Evolutionary conservation across 2,888 invertebrate species (phyloP), one percentile per base, ranked within the genome.

Genomic region (Aricia artaxerxes): DNA sequence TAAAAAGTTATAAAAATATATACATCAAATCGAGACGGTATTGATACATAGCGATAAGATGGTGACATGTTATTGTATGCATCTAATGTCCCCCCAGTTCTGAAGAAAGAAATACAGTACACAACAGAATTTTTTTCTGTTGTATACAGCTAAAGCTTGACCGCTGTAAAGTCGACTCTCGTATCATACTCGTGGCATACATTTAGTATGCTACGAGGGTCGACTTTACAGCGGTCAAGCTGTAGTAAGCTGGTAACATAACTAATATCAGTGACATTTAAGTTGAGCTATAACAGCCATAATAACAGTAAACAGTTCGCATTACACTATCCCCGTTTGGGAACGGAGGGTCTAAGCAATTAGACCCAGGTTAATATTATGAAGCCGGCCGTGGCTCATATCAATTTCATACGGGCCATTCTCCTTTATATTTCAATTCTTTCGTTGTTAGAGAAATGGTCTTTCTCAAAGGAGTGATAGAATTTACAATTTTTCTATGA

Each of bases 301-400:
- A n/a, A 61, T 61, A 61, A 61, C 61, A 61, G 24, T 61, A 61
- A 61, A 61, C 61, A 61, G 61, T n/a, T 61, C 61, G n/a, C 24
- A 61, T 61, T n/a, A 61, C n/a, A 61, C n/a, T 61, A 7, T 61
- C n/a, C 61, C 61, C 61, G 61, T 61, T 61, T 24, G 61, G 61
- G 61, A 24, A 61, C 61, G 61, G 57, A 16, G 57, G 61, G 61
- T 24, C 24, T 24, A 7, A 61, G 61, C 61, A 61, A 61, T 61
- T 61, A 61, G n/a, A 61, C 24, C 61, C 61, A 61, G 64, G 64
- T 64, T 64, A 64, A 64, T 31, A 64, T 31, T 31, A 64, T 31
- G 64, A 31, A 31, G 24, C 31, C 64, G 64, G 64, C 64, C 31
- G 24, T 64, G 24, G 64, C 24, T 64, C 64, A 64, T 64, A 64